Base-by-base conservation (phyloP, 2,888 invertebrate species). In the Nymphalis urticae region DNA sequence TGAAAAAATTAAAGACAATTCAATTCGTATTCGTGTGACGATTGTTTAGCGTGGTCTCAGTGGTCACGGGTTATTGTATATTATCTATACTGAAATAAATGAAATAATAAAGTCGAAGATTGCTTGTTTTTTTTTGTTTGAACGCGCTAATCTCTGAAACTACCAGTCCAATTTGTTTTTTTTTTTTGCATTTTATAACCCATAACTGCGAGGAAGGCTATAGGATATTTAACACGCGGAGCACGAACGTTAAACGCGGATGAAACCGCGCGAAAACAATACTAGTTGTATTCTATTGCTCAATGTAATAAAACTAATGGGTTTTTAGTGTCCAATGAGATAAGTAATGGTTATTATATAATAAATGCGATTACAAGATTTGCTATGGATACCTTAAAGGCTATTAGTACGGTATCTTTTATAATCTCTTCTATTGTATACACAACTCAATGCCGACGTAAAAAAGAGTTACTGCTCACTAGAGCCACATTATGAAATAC, bases 311-410 rank as follows among this genome's bases (percentile, higher is more conserved):
- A 53, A 53, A 6, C 5, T 24, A 13, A 53, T 24, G 21, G 27
- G 1, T 0, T 32, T 56, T 32, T n/a, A 32, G 56, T 32, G 8
- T 21, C 17, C 27, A 27, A 17, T 32, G 32, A 32, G 9, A 56
- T 36, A 56, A 56, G 56, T 32, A 56, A 56, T 56, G 56, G 32
- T 56, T n/a, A 56, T 56, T 56, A 56, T 17, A 36, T 8, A 32
- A 56, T 56, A 56, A 56, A 56, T 32, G n/a, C 32, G 32, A 56
- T n/a, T 56, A 56, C 32, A 32, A 36, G 53, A 53, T 53, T 56
- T 32, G 24, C 24, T 53, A 3, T 53, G 53, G 21, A 24, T 13
- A 21, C 24, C 21, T 24, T 53, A 5, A 53, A 53, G 53, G 53
- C 24, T 24, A 53, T 53, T 53, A 27, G 13, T 24, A 16, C 53